Percentiles rank a stretch among this genome's conserved stretches.
phyloP scores from a whole-genome alignment of 2,888 invertebrate species.

The Flabesymbios commensalis region DNA sequence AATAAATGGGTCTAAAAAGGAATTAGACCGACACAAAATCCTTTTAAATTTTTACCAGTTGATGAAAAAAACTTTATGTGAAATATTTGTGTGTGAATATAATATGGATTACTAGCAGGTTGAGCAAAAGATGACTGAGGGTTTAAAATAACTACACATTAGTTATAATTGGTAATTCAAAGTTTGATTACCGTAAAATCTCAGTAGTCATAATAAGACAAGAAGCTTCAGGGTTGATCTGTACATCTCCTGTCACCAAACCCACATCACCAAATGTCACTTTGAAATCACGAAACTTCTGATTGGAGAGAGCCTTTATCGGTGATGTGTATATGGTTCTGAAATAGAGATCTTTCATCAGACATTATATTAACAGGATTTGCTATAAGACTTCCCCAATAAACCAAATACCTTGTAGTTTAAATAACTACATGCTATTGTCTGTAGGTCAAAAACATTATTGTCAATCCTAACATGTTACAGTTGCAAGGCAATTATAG shows the following conservation, averaged over 20 bases:
- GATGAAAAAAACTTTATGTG: too few relatives aligned
- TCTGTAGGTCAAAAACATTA: too few relatives aligned
- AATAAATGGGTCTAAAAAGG: too few relatives aligned
- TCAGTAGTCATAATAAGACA: constrained; percentile 99
- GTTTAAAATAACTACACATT: too few relatives aligned
- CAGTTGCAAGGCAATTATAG: too few relatives aligned
- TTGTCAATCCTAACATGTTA: too few relatives aligned
- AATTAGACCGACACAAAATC: too few relatives aligned
- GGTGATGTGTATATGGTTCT: constrained; percentile 91
- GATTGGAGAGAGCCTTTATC: constrained; percentile 98
- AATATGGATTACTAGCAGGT: too few relatives aligned
- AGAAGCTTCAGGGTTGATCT: constrained; percentile 88
- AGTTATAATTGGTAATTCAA: too few relatives aligned
- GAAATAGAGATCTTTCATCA: not conserved
- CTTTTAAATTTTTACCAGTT: too few relatives aligned
- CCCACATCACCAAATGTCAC: constrained; percentile 71
- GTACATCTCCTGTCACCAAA: constrained; percentile 73
- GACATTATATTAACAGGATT: not conserved
- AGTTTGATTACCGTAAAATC: constrained; percentile 80
- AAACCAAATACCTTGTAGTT: not conserved
- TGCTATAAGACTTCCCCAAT: not conserved
- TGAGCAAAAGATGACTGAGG: too few relatives aligned
- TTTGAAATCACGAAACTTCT: constrained; percentile 97
- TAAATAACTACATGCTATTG: not conserved
- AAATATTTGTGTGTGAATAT: too few relatives aligned